Percentiles rank a stretch among this genome's conserved stretches.
Conservation (phyloP, 2,888 invertebrate species). For the Epirrhoe alternata region DNA sequence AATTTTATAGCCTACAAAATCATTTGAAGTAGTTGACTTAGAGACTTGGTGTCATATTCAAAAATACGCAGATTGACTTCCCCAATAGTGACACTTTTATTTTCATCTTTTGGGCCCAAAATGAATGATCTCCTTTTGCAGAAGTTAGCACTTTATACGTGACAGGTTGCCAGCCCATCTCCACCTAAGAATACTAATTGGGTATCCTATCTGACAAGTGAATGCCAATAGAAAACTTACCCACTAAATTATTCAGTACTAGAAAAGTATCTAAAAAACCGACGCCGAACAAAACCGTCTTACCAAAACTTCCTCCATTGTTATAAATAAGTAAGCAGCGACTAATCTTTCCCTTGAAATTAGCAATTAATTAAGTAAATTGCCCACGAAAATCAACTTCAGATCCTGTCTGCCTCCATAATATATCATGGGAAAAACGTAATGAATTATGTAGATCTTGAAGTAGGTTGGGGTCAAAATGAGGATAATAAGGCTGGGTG, state of each 20-base stretch:
- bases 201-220: too few species aligned
- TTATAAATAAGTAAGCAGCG: background rate
- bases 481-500: conserved; percentile 14
- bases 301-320: background rate
- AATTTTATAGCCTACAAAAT: too few species aligned
- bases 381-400: conserved; percentile 40
- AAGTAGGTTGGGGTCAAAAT: conserved; percentile 39
- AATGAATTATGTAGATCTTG: conserved; percentile 44
- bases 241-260: background rate
- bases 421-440: conserved; percentile 42
- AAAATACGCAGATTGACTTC: too few species aligned
- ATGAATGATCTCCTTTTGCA: too few species aligned
- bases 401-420: conserved; percentile 35
- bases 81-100: too few species aligned
- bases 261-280: background rate
- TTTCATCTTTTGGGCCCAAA: too few species aligned
- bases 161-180: too few species aligned
- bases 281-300: background rate
- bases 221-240: too few species aligned
- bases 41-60: too few species aligned
- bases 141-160: too few species aligned
- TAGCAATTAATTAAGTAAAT: conserved; percentile 43
- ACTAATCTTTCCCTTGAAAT: conserved; percentile 9
- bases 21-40: too few species aligned
- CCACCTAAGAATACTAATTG: too few species aligned